phyloP scores from a whole-genome alignment of 2,888 invertebrate genomes.

The Prosopocoilus inquinatus region DNA sequence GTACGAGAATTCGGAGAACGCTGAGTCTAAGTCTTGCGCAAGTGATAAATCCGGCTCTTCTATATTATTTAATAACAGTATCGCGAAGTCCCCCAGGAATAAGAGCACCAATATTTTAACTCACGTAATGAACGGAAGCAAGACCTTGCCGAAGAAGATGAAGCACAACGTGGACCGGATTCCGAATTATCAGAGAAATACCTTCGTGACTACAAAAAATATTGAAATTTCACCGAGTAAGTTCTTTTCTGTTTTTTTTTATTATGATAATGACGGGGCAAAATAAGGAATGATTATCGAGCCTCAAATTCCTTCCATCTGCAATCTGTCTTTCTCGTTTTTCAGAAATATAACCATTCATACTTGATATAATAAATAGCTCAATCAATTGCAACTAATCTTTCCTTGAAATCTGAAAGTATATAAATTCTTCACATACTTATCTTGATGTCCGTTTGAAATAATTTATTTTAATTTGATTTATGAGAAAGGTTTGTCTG shows the following conservation, averaged over 20 bases:
- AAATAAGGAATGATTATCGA: too few relatives aligned
- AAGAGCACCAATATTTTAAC: conserved; percentile 62
- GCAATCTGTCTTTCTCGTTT: too few relatives aligned
- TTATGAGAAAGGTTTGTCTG: too few relatives aligned
- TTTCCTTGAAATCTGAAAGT: too few relatives aligned
- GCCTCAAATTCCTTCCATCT: too few relatives aligned
- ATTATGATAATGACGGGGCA: too few relatives aligned
- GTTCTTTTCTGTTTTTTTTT: conserved; percentile 3
- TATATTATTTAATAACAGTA: conserved; percentile 20
- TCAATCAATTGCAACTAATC: too few relatives aligned
- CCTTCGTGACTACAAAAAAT: conserved; percentile 18
- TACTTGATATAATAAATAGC: too few relatives aligned
- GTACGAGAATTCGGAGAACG: conserved; percentile 35
- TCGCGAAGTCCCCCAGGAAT: conserved; percentile 45
- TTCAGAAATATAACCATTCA: too few relatives aligned
- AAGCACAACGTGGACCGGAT: conserved; percentile 21
- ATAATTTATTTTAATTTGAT: too few relatives aligned
- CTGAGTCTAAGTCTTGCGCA: conserved; percentile 18
- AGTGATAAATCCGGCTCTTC: conserved; percentile 15
- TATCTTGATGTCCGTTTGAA: too few relatives aligned
- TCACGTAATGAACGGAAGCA: conserved; percentile 54
- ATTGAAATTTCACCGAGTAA: conserved; percentile 22
- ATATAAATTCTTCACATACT: too few relatives aligned
- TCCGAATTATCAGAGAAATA: conserved; percentile 10
- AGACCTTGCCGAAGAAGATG: conserved; percentile 41